These are phyloP conservation scores for Pedionomus torquatus DNA, from an alignment of 2,113 vertebrate genomes.

Conservation along the genomic window DNA sequence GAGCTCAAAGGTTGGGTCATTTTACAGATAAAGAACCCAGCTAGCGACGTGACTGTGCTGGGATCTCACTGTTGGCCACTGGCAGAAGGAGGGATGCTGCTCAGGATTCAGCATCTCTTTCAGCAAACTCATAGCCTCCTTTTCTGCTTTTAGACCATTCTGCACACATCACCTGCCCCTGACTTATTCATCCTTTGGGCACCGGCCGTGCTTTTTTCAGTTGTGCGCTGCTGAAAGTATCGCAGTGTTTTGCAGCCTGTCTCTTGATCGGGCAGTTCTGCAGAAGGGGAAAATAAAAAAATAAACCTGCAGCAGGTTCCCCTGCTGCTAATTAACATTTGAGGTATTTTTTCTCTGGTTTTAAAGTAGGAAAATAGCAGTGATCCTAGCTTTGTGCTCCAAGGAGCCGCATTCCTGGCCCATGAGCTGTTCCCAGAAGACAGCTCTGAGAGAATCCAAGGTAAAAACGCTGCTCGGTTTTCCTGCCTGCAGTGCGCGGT, in stretches of 20 bases:
- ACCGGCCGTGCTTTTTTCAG: neutral
- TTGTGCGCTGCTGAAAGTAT: neutral
- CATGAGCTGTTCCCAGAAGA: constrained; percentile 26
- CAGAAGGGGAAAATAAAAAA: constrained; percentile 2
- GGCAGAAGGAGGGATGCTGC: neutral
- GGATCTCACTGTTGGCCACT: neutral
- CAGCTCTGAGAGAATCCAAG: constrained; percentile 19
- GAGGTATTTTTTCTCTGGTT: constrained; percentile 7
- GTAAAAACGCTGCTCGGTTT: neutral
- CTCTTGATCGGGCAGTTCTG: neutral
- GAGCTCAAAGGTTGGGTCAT: constrained; percentile 8
- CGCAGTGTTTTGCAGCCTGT: neutral
- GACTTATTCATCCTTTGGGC: neutral
- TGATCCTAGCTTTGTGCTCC: neutral
- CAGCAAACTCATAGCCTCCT: neutral
- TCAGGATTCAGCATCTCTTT: neutral
- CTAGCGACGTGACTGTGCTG: neutral
- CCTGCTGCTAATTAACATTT: constrained; percentile 24
- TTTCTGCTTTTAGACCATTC: neutral
- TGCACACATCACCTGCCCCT: neutral
- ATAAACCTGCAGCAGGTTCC: constrained; percentile 3
- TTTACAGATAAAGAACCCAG: neutral
- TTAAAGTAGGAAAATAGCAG: constrained; percentile 11
- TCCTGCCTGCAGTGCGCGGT: neutral
- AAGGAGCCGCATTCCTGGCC: constrained; percentile 34